Percentiles rank a stretch among this genome's conserved stretches.
phyloP scores from a whole-genome alignment of 2,888 invertebrate genomes.

The Pristionchus mayeri region DNA sequence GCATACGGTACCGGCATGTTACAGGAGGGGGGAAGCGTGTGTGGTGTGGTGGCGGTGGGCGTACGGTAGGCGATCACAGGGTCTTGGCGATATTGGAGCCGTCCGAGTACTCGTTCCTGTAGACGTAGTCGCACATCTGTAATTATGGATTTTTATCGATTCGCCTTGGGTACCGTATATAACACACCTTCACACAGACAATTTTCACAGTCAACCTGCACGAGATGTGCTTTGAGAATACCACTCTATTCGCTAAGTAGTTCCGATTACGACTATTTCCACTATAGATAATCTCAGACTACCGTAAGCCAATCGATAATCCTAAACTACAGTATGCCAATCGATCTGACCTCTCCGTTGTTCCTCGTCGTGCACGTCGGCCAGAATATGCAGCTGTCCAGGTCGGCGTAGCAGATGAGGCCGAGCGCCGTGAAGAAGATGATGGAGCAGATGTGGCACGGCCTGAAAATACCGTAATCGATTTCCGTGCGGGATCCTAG shows the following conservation, averaged over 20 bases:
- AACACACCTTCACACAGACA: no score
- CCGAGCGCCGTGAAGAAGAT: conserved; percentile 94
- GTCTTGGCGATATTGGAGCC: conserved; percentile 40
- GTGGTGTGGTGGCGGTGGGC: conserved; percentile 8
- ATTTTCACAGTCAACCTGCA: no score
- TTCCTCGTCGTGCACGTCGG: conserved; percentile 70
- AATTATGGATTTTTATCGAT: conserved; percentile 47
- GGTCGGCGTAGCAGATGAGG: conserved; percentile 94
- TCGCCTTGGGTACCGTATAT: no score
- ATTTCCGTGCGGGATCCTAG: background rate
- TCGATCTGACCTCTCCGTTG: conserved; percentile 70
- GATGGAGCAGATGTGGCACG: conserved; percentile 95
- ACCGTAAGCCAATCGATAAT: no score
- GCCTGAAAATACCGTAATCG: conserved; percentile 82
- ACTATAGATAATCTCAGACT: no score
- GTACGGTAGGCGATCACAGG: background rate
- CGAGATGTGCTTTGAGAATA: no score
- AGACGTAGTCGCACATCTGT: conserved; percentile 68
- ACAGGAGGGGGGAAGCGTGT: background rate
- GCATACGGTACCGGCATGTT: conserved; percentile 29
- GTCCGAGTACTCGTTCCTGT: conserved; percentile 51
- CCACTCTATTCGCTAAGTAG: no score
- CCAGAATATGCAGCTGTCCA: conserved; percentile 92
- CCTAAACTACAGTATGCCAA: no score
- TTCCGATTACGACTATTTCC: no score